Evolutionary conservation across 1,140 invertebrate genomes (phyloP), one percentile per base, ranked within the genome.

Genomic region (Babylonia areolata): DNA sequence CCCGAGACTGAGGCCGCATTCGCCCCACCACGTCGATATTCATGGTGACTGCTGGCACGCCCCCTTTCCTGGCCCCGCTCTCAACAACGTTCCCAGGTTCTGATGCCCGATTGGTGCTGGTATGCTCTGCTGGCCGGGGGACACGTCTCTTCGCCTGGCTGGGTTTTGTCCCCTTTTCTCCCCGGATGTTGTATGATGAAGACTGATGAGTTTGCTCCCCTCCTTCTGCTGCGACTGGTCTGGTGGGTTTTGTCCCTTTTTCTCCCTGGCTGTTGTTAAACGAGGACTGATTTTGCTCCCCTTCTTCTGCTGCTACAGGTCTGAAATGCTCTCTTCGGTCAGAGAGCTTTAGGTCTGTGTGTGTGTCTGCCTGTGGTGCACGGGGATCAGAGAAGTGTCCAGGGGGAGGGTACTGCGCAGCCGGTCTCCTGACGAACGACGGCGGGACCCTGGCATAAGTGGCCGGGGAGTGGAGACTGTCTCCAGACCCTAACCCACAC

Each of bases 1-100:
- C 90, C 31, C 81, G 84, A 3, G 85, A 84, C n/a, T 83, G n/a
- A 15, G 90, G 90, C 12, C 90, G 89, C 35, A 92, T 88, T 2
- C 90, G 82, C 3, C 90, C 91, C 20, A 91, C 73, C 31, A 92
- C 87, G 40, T 92, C 91, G 79, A 92, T 87, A 85, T 92, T 92
- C 91, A 92, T 92, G 81, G 37, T 85, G 73, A 84, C 69, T 23
- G 37, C 20, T 2, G 37, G 31, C 31, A 28, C 31, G 2, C 6
- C 3, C 31, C 28, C 31, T 31, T 77, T 37, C 75, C 37, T 28
- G 17, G 37, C 28, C 37, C 75, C 33, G 12, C 39, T 9, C 39
- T 17, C n/a, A n/a, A n/a, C 77, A 79, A 79, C 9, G 17, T 11
- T 35, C 78, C 31, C 31, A 23, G 46, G 31, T 31, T 40, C 33